Conservation (phyloP, 2,113 vertebrate genomes). For the Malurus alboscapulatus region DNA sequence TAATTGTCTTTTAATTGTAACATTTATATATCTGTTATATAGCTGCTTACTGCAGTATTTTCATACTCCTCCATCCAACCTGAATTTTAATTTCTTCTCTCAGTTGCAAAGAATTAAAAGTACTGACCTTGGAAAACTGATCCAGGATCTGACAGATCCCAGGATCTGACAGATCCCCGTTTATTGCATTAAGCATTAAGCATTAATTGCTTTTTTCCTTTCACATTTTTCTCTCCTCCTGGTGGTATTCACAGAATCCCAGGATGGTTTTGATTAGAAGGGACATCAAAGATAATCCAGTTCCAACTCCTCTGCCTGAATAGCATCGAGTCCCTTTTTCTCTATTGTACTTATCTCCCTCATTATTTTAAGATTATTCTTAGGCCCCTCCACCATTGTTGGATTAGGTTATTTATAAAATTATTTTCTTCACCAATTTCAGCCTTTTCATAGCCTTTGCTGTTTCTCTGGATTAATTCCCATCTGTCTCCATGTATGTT, state of each 20-base stretch:
- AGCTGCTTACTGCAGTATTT: background rate
- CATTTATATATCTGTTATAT: background rate
- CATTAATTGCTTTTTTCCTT: background rate
- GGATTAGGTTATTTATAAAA: background rate
- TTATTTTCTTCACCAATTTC: background rate
- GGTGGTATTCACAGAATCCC: background rate
- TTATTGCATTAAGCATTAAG: background rate
- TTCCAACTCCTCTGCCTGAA: background rate
- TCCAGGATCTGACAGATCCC: background rate
- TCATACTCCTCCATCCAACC: background rate
- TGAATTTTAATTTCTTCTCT: background rate
- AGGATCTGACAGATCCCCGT: background rate
- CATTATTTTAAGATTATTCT: background rate
- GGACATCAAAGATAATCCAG: background rate
- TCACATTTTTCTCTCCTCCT: background rate
- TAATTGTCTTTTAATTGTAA: rapidly evolving
- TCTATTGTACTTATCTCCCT: background rate
- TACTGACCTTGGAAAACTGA: background rate
- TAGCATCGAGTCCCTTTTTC: background rate
- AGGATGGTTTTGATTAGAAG: background rate
- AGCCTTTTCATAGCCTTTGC: background rate
- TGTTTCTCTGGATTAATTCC: background rate
- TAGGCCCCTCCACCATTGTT: background rate
- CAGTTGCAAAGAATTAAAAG: background rate
- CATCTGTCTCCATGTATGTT: background rate